These are phyloP conservation scores for Heliconius erato DNA, from an alignment of 2,888 invertebrate genomes.

Conservation along the genomic window DNA sequence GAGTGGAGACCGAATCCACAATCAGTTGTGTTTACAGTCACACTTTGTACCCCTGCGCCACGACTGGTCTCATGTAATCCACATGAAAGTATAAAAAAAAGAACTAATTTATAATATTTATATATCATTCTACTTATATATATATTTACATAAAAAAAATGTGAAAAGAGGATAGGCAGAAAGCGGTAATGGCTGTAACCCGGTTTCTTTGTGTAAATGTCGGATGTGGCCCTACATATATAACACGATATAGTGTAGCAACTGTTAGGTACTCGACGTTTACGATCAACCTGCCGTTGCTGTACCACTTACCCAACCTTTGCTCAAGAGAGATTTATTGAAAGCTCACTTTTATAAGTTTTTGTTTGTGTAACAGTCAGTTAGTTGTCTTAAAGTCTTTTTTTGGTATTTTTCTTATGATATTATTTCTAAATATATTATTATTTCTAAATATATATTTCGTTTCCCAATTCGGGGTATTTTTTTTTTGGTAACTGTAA, in stretches of 20 bases:
- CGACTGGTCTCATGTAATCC: no score
- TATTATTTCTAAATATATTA: neutral
- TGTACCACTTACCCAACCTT: constrained; percentile 35
- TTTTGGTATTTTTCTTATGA: neutral
- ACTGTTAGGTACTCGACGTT: constrained; percentile 37
- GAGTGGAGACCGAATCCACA: no score
- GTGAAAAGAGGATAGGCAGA: constrained; percentile 29
- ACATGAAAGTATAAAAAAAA: no score
- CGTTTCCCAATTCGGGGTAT: no score
- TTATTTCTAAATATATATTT: neutral
- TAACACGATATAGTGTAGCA: constrained; percentile 35
- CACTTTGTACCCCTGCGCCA: no score
- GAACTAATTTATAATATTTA: neutral
- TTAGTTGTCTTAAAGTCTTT: no score
- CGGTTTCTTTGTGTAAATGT: constrained; percentile 41
- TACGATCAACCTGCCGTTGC: constrained; percentile 33
- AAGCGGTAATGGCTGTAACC: constrained; percentile 38
- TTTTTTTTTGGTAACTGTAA: no score
- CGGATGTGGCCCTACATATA: constrained; percentile 40
- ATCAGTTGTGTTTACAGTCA: no score
- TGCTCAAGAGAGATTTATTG: constrained; percentile 36
- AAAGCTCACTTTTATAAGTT: neutral
- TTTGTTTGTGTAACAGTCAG: neutral
- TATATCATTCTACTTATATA: neutral
- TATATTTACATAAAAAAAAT: neutral